Evolutionary conservation across 64 coral and sea anemone genomes (phyloP).

Genomic region (Porites lutea): DNA sequence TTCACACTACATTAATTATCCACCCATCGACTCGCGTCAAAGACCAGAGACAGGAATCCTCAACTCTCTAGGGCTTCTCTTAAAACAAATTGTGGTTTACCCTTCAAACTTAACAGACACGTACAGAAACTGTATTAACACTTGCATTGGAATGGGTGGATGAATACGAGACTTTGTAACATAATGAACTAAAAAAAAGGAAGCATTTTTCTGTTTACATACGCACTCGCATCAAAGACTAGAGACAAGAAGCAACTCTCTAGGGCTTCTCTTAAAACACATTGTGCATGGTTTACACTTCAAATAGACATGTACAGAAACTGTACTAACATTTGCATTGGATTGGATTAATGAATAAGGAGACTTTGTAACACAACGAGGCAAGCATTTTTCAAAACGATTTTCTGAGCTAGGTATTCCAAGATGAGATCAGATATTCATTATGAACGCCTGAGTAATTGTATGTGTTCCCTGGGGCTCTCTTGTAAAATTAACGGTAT

Average conservation of each 20-base stretch:
- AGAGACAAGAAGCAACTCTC: not conserved
- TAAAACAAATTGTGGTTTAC: conserved; percentile 37
- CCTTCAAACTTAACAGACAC: not conserved
- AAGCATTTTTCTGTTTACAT: not conserved
- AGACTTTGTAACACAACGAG: no score
- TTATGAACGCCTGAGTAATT: no score
- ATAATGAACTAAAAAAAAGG: not conserved
- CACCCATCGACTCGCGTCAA: not conserved
- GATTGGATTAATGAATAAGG: not conserved
- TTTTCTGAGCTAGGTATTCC: no score
- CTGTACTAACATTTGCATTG: not conserved
- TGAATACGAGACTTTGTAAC: no score
- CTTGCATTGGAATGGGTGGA: not conserved
- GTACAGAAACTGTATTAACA: not conserved
- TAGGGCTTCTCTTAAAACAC: not conserved
- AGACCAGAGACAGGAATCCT: not conserved
- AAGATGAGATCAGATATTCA: no score
- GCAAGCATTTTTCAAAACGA: no score
- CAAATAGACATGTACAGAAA: not conserved
- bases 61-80: not conserved
- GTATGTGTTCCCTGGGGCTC: no score
- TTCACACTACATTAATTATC: conserved; percentile 59
- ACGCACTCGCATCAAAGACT: not conserved
- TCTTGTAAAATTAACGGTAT: no score
- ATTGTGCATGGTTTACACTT: conserved; percentile 23